Evolutionary conservation across 2,113 vertebrate species (phyloP), one percentile per base, ranked within the genome.

Genomic region (Chloroceryle aenea): DNA sequence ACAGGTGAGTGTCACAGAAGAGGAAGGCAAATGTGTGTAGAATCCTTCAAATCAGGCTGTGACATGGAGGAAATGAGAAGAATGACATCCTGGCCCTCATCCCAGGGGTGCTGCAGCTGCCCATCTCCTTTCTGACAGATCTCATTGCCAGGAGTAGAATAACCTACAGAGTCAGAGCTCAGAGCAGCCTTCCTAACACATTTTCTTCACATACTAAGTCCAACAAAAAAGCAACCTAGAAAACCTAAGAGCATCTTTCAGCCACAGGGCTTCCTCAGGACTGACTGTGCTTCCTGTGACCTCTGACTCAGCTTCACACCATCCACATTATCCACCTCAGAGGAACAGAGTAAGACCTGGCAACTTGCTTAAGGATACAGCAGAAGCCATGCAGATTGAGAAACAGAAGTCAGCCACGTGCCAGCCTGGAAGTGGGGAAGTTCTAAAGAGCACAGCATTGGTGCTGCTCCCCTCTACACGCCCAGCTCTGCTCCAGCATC

Each of bases 271-370:
- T 85, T 71, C 76, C 52, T 86, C 29, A 81, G 76, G 27, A 93
- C 38, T 61, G 50, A n/a, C 61, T 74, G 76, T 80, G 34, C 47
- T 88, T 90, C 88, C 79, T 20, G 13, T 76, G 78, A 53, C 76
- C 80, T 84, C 80, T 75, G 91, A 95, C 43, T 88, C 89, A 89
- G 80, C 56, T 45, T 38, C 26, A 89, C 83, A 73, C 55, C 68
- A 92, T 56, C 55, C 64, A 34, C 48, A 61, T 47, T 42, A 82
- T 52, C 42, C 42, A 81, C 38, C 64, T 8, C 7, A 6, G 5
- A 92, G 52, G 52, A 77, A 62, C 48, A 89, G 55, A 92, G 3
- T 40, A 79, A 68, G 59, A 77, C 30, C 45, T 67, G 68, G n/a
- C 82, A 85, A 12, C 62, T 75, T 42, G 59, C 53, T 62, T 29